phyloP scores from a whole-genome alignment of 2,113 vertebrate species.

The Raja brachyura region DNA sequence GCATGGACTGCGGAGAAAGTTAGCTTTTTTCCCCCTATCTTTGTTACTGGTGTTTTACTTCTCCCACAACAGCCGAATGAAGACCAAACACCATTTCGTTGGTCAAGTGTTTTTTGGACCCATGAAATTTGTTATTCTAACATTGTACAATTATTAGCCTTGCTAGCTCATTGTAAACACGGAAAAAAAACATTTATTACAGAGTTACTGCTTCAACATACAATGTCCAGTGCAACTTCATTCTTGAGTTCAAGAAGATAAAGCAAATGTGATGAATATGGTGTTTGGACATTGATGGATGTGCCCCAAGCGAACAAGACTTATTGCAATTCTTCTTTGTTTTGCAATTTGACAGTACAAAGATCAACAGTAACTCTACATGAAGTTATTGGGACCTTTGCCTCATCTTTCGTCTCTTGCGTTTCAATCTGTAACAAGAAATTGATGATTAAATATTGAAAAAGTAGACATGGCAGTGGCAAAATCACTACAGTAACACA shows the following conservation, averaged over 20 bases:
- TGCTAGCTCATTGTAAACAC: background rate
- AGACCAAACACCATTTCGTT: background rate
- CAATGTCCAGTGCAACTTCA: background rate
- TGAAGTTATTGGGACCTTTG: background rate
- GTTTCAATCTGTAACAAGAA: conserved; percentile 13
- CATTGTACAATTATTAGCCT: no score
- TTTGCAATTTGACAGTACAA: background rate
- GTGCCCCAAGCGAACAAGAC: background rate
- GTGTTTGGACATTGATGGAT: background rate
- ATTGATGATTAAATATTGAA: background rate
- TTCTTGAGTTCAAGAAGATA: background rate
- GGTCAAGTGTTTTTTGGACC: background rate
- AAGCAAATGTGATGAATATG: background rate
- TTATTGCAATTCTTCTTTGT: background rate
- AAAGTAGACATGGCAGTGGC: no score
- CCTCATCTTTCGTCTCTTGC: conserved; percentile 26
- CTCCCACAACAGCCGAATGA: background rate
- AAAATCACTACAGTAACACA: background rate
- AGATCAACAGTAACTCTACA: background rate
- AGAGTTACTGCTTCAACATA: background rate
- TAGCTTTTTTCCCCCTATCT: background rate
- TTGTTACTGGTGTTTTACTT: background rate
- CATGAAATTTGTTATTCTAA: no score
- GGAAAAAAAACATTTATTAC: background rate
- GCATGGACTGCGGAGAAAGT: no score